Percentiles rank a stretch among this genome's conserved stretches.
Evolutionary conservation across 2,888 invertebrate species (phyloP).

Genomic region (Calameuta filiformis): DNA sequence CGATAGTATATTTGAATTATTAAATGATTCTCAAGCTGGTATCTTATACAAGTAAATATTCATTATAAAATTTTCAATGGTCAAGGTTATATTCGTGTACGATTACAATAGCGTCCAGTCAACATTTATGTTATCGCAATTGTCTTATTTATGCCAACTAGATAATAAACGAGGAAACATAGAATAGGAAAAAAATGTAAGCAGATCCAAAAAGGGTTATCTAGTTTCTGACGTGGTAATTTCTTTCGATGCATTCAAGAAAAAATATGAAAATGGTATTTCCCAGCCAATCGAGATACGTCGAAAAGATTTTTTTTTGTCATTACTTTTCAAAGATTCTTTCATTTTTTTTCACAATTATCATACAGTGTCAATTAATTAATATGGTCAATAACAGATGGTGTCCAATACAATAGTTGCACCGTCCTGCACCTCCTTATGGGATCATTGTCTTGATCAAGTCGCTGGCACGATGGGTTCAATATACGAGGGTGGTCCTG

Average conservation of each 20-base stretch:
- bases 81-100: neutral
- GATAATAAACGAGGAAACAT: neutral
- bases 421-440: slow-evolving; percentile 39
- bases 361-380: neutral
- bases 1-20: neutral
- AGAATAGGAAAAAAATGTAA: neutral
- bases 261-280: neutral
- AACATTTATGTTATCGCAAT: neutral
- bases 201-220: neutral
- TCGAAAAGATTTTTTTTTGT: no score
- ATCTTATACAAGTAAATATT: neutral
- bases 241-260: neutral
- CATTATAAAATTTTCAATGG: neutral
- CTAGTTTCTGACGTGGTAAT: neutral
- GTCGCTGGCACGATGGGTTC: slow-evolving; percentile 30
- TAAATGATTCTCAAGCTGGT: neutral
- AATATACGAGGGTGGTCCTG: slow-evolving; percentile 32
- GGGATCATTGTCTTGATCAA: slow-evolving; percentile 44
- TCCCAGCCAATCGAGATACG: neutral
- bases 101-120: neutral
- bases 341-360: neutral
- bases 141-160: neutral
- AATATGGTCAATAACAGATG: slow-evolving; percentile 30
- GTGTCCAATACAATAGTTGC: slow-evolving; percentile 24
- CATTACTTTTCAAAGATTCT: neutral